Evolutionary conservation across 2,113 vertebrate genomes (phyloP), one percentile per base, ranked within the genome.

Genomic region (Camarhynchus parvulus): DNA sequence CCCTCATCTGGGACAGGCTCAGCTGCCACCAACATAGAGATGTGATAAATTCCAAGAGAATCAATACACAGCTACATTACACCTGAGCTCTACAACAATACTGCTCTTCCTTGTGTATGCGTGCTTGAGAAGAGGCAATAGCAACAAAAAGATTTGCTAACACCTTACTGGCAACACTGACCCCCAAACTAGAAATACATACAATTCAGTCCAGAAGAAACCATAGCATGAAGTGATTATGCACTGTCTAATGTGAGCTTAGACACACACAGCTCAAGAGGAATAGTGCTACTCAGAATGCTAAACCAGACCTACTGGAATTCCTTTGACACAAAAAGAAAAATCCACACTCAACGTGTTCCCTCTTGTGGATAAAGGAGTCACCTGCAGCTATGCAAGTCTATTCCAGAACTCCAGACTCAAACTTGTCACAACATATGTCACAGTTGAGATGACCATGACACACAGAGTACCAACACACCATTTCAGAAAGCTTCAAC

Each of bases 341-440:
- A 63, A 49, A 42, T 11, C 31, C 31, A 47, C 42, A 12, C 52
- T 70, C 67, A 53, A 14, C 0, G 30, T 78, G 52, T 55, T 94
- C 96, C 97, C 96, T 90, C 97, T 97, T 94, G 94, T 97, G 96
- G 97, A 30, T 70, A 95, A 85, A 95, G 80, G 19, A 35, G 73
- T 44, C 61, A 92, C 56, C 11, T 97, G 63, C 82, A 87, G 74
- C 53, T 86, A 27, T 44, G 31, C 33, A 73, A 69, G 11, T 13
- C 50, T 77, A 30, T 5, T 31, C 0, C 4, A 49, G 55, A 84
- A 59, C 7, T 15, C 0, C 0, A 5, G 31, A 53, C 58, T 63
- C 42, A 83, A 44, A 72, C 15, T n/a, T 37, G 21, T 12, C n/a
- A 18, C 15, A 27, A 16, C 10, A 37, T 6, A 25, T 7, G 10